phyloP scores from a whole-genome alignment of 2,797 vertebrate genomes.

The Clarias pachynema region DNA sequence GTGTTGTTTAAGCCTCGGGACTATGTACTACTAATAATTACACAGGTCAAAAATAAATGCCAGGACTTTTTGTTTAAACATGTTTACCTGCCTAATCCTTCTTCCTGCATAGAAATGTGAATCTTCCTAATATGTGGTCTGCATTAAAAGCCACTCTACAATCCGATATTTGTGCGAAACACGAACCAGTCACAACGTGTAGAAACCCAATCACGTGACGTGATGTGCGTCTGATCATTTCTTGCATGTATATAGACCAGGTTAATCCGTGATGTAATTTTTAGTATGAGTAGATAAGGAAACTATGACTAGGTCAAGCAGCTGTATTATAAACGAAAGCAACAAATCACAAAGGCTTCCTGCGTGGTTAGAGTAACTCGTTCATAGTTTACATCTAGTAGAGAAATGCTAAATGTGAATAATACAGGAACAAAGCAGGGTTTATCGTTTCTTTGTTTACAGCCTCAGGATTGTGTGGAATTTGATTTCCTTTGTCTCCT shows the following conservation, averaged over 20 bases:
- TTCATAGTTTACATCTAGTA: constrained; percentile 67
- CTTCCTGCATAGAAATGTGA: constrained; percentile 72
- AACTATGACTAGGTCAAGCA: constrained; percentile 44
- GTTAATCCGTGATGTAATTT: constrained; percentile 22
- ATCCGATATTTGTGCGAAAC: constrained; percentile 62
- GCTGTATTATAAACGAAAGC: constrained; percentile 69
- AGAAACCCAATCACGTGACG: constrained; percentile 51
- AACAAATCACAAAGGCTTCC: constrained; percentile 83
- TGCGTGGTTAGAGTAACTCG: constrained; percentile 66
- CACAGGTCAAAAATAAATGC: constrained; percentile 55
- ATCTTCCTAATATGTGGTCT: constrained; percentile 66
- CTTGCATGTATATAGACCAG: constrained; percentile 47
- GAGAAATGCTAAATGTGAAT: constrained; percentile 57
- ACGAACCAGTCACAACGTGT: constrained; percentile 51
- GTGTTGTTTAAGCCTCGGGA: constrained; percentile 39
- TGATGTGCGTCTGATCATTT: constrained; percentile 9
- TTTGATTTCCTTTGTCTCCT: constrained; percentile 44
- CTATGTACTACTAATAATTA: constrained; percentile 51
- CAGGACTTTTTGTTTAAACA: constrained; percentile 60
- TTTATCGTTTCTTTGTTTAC: constrained; percentile 62
- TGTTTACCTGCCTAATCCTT: constrained; percentile 71
- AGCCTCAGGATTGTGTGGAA: constrained; percentile 60
- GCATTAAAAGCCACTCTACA: constrained; percentile 71
- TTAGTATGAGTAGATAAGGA: constrained; percentile 69
- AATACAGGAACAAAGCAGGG: constrained; percentile 57